Percentiles rank a stretch among this genome's conserved stretches.
Conservation (phyloP, 2,888 invertebrate species). For the Palloptera scutellata region DNA sequence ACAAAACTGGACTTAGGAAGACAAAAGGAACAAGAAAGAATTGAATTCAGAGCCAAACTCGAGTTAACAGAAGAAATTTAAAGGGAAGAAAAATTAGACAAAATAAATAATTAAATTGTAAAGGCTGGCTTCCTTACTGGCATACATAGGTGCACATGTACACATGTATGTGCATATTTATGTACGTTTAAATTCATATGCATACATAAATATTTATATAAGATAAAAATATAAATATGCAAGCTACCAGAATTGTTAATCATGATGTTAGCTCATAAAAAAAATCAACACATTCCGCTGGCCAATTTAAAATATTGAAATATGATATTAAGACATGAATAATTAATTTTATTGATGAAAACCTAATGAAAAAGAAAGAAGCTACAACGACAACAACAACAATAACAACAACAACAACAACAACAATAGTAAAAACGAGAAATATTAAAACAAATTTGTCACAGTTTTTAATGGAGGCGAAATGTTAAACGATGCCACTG, state of each 20-base stretch:
- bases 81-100: too few species aligned
- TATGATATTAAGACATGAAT: slow-evolving; percentile 54
- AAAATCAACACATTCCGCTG: slow-evolving; percentile 52
- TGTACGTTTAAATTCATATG: too few species aligned
- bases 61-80: too few species aligned
- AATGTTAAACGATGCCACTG: neutral
- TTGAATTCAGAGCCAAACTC: too few species aligned
- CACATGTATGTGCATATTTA: too few species aligned
- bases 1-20: too few species aligned
- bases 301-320: slow-evolving; percentile 45
- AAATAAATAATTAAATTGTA: too few species aligned
- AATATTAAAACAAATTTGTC: slow-evolving; percentile 6
- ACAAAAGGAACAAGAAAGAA: too few species aligned
- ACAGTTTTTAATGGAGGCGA: neutral
- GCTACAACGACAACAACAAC: slow-evolving; percentile 45
- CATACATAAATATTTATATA: too few species aligned
- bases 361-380: slow-evolving; percentile 51
- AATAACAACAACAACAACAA: slow-evolving; percentile 35
- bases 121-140: too few species aligned
- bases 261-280: slow-evolving; percentile 29
- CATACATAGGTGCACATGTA: too few species aligned
- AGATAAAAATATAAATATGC: neutral
- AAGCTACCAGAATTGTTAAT: slow-evolving; percentile 7
- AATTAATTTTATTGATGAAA: slow-evolving; percentile 57
- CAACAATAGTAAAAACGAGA: neutral